phyloP scores from a whole-genome alignment of 1,140 invertebrate species.

The Drosophila hydei region DNA sequence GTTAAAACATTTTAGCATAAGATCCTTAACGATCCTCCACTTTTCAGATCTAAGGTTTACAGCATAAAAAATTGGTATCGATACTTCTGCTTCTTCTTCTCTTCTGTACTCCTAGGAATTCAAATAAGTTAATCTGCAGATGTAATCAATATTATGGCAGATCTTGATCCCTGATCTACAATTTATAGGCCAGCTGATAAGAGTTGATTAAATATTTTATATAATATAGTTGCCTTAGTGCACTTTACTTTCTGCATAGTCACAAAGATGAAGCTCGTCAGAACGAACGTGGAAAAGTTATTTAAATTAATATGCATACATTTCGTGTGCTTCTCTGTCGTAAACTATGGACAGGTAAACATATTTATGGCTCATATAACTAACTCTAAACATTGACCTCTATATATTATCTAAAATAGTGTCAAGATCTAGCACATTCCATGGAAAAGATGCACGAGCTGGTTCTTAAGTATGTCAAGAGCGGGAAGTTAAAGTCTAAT shows the following conservation, averaged over 20 bases:
- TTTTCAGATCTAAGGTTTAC: too few relatives aligned
- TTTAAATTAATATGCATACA: neutral
- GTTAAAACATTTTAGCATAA: too few relatives aligned
- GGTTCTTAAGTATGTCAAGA: constrained; percentile 5
- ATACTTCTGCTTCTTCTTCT: too few relatives aligned
- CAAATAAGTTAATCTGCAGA: too few relatives aligned
- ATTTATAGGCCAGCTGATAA: too few relatives aligned
- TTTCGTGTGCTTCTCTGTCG: neutral
- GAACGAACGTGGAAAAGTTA: neutral
- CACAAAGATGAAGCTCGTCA: neutral
- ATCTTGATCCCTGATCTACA: too few relatives aligned
- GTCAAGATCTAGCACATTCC: neutral
- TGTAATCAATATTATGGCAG: too few relatives aligned
- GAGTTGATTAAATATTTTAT: too few relatives aligned
- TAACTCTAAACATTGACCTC: neutral
- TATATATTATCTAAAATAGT: neutral
- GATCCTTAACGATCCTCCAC: too few relatives aligned
- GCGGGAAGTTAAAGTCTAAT: neutral
- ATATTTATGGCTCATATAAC: neutral
- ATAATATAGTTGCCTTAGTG: too few relatives aligned
- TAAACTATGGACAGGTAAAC: constrained; percentile 9
- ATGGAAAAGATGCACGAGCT: constrained; percentile 11
- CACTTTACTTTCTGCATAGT: neutral
- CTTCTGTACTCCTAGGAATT: too few relatives aligned
- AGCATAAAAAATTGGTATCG: too few relatives aligned